Conservation (phyloP, 2,888 invertebrate genomes). For the Vandiemenella viatica region DNA sequence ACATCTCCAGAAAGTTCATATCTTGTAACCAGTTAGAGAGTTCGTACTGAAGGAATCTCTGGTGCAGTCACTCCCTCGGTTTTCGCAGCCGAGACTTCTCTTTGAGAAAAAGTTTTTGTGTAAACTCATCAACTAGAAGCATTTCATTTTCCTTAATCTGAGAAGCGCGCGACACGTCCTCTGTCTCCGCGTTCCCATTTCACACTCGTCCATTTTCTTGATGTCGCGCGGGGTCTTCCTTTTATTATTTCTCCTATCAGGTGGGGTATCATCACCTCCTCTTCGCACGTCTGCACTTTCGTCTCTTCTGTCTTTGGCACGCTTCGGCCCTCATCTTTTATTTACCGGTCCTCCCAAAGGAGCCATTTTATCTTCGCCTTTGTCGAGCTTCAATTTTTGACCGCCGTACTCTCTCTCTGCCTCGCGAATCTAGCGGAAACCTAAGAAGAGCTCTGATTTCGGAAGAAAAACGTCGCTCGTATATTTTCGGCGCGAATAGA, state of each 20-base stretch:
- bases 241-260: constrained; percentile 6
- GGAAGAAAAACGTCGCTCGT: constrained; percentile 6
- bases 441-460: constrained; percentile 5
- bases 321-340: constrained; percentile 3
- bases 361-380: constrained; percentile 11
- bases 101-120: not conserved
- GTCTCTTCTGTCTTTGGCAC: not conserved
- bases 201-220: constrained; percentile 8
- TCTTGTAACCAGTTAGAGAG: too few species aligned
- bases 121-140: not conserved
- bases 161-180: not conserved
- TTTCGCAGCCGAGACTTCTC: too few species aligned
- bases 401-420: constrained; percentile 5
- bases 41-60: too few species aligned
- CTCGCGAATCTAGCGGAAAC: not conserved
- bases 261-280: constrained; percentile 5
- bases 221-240: constrained; percentile 1
- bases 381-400: constrained; percentile 13
- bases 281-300: not conserved
- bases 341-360: constrained; percentile 7
- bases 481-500: constrained; percentile 6
- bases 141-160: not conserved
- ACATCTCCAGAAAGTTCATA: too few species aligned
- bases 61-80: too few species aligned
- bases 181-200: not conserved